A percentile compares a stretch with the other conserved stretches of the same genome.
These are phyloP conservation scores for Drosophila kurseongensis DNA, from an alignment of 1,140 invertebrate genomes.

Conservation along the genomic window DNA sequence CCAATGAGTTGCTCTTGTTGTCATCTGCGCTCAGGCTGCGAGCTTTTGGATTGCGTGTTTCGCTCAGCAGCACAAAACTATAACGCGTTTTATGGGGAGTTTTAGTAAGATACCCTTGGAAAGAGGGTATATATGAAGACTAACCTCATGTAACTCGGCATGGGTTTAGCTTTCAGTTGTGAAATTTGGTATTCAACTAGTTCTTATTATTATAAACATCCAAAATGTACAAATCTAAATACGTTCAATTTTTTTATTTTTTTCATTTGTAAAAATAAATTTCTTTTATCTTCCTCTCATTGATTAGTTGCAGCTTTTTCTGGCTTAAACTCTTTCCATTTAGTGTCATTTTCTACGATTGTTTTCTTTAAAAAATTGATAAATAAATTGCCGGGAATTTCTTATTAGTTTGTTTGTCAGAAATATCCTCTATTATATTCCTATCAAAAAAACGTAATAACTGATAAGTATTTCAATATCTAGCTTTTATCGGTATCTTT, in stretches of 20 bases:
- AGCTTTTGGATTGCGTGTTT: constrained; percentile 38
- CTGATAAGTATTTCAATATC: no score
- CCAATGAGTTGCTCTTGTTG: constrained; percentile 30
- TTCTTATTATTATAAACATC: neutral
- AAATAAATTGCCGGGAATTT: no score
- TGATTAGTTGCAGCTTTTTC: no score
- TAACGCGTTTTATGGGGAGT: constrained; percentile 19
- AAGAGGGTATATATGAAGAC: constrained; percentile 7
- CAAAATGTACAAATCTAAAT: no score
- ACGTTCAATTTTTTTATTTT: no score
- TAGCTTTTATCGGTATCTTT: neutral
- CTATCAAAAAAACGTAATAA: neutral
- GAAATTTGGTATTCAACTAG: constrained; percentile 3
- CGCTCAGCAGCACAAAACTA: constrained; percentile 20
- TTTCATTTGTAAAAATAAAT: neutral
- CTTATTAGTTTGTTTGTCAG: no score
- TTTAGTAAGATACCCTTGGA: constrained; percentile 32
- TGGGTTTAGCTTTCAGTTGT: neutral
- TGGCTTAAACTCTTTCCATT: no score
- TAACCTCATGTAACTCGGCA: neutral
- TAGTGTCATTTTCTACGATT: neutral
- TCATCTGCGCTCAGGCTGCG: constrained; percentile 19
- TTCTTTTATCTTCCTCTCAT: no score
- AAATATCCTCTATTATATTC: neutral
- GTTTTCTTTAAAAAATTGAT: no score